A percentile compares a stretch with the other conserved stretches of the same genome.
Evolutionary conservation across 2,888 invertebrate species (phyloP).

Genomic region (Cabera pusaria): DNA sequence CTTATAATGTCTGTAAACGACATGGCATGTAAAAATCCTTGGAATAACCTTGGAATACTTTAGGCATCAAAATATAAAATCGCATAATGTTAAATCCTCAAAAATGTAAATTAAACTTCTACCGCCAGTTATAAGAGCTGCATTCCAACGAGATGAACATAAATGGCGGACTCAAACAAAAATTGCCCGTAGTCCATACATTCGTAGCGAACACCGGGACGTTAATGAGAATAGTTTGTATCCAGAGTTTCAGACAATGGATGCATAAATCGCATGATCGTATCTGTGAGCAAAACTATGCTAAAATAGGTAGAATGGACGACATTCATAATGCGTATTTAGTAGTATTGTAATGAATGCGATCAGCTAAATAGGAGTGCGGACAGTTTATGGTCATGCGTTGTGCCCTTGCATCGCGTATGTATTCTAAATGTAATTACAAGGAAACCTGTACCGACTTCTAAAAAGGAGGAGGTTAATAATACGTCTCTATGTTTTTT

Average conservation of each 20-base stretch:
- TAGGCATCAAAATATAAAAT: no score
- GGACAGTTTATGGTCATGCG: conserved; percentile 23
- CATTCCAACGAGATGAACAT: conserved; percentile 27
- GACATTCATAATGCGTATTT: conserved; percentile 67
- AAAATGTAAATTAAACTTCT: no score
- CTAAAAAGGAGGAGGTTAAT: no score
- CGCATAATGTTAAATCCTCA: no score
- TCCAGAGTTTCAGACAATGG: conserved; percentile 54
- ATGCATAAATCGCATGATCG: conserved; percentile 69
- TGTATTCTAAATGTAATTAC: background rate
- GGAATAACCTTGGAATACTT: no score
- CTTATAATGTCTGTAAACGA: no score
- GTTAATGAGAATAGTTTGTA: conserved; percentile 65
- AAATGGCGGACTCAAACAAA: conserved; percentile 38
- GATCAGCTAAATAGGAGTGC: conserved; percentile 49
- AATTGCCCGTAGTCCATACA: conserved; percentile 46
- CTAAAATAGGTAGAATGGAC: conserved; percentile 57
- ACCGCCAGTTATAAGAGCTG: conserved; percentile 2
- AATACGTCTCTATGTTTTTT: no score
- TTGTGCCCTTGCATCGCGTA: background rate
- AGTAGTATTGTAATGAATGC: conserved; percentile 64
- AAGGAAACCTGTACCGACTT: background rate
- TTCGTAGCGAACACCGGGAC: conserved; percentile 47
- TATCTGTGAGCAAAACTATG: conserved; percentile 60
- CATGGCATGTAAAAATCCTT: no score